Percentiles rank a stretch among this genome's conserved stretches.
Conservation (phyloP, 1,140 invertebrate genomes). For the Pemphigus obesinymphae region DNA sequence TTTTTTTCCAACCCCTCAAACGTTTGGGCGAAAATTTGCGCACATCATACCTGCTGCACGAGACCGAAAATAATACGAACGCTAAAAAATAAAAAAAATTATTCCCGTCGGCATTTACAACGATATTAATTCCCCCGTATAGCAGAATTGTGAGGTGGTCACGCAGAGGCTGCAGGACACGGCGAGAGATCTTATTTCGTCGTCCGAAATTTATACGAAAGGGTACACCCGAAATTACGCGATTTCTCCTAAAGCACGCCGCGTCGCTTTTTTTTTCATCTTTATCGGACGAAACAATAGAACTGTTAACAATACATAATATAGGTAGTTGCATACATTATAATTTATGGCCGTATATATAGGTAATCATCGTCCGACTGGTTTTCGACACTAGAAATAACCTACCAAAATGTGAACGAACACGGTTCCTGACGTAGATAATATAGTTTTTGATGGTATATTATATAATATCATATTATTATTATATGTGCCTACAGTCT, state of each 20-base stretch:
- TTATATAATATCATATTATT: no score
- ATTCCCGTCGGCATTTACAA: not conserved
- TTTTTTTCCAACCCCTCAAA: no score
- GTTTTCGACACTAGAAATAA: not conserved
- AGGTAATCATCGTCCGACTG: not conserved
- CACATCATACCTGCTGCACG: not conserved
- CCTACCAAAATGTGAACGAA: not conserved
- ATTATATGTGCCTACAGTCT: no score
- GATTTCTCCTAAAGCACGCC: not conserved
- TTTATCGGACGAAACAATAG: no score
- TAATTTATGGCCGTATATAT: no score
- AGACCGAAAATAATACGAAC: not conserved
- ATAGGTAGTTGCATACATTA: no score
- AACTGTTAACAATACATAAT: not conserved
- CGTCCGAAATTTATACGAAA: not conserved
- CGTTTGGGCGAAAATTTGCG: not conserved
- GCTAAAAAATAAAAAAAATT: not conserved
- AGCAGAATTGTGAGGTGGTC: not conserved
- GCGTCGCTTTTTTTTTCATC: no score
- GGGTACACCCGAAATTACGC: not conserved
- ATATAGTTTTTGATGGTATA: not conserved
- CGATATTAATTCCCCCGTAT: slow-evolving; percentile 12
- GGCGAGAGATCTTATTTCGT: slow-evolving; percentile 16
- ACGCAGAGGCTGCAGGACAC: no score
- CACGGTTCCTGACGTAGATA: not conserved